These are phyloP conservation scores for Halichondria panicea DNA, from an alignment of 37 sponge, comb jelly and placozoan genomes.

Conservation along the genomic window DNA sequence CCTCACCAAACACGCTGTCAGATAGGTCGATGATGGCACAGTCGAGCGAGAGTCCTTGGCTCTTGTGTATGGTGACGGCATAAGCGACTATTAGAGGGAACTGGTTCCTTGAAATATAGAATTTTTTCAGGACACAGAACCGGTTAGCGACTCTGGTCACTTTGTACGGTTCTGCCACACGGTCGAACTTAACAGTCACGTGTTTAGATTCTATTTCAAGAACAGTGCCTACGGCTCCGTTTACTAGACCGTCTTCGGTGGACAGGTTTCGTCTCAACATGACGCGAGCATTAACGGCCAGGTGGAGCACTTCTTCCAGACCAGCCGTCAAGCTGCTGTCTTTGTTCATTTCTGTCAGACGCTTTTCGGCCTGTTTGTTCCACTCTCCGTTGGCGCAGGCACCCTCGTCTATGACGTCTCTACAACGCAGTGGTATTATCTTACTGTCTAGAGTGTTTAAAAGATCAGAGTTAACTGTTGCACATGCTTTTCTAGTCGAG, in stretches of 20 bases:
- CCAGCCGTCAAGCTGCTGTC: slow-evolving; percentile 69
- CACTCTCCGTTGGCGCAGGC: too few species aligned
- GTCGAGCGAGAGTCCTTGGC: slow-evolving; percentile 45
- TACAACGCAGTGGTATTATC: too few species aligned
- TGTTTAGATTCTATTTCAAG: background rate
- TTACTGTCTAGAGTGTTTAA: too few species aligned
- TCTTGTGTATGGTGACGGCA: too few species aligned
- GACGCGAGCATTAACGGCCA: slow-evolving; percentile 62
- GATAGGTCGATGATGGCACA: slow-evolving; percentile 68
- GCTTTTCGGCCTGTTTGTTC: slow-evolving; percentile 34
- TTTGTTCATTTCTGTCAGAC: slow-evolving; percentile 58
- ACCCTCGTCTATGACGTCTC: too few species aligned
- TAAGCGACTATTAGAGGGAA: slow-evolving; percentile 54
- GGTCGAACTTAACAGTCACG: slow-evolving; percentile 59
- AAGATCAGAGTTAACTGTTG: too few species aligned
- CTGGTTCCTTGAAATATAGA: slow-evolving; percentile 48
- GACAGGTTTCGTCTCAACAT: slow-evolving; percentile 71
- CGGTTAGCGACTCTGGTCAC: slow-evolving; percentile 34
- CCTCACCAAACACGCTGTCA: slow-evolving; percentile 33
- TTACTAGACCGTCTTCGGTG: slow-evolving; percentile 53
- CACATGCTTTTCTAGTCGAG: too few species aligned
- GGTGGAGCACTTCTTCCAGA: slow-evolving; percentile 35
- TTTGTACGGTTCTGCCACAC: slow-evolving; percentile 13
- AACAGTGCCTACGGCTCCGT: slow-evolving; percentile 62
- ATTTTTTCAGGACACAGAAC: slow-evolving; percentile 40